Base-by-base conservation (phyloP, 2,113 vertebrate genomes). In the Syngnathus typhle region DNA sequence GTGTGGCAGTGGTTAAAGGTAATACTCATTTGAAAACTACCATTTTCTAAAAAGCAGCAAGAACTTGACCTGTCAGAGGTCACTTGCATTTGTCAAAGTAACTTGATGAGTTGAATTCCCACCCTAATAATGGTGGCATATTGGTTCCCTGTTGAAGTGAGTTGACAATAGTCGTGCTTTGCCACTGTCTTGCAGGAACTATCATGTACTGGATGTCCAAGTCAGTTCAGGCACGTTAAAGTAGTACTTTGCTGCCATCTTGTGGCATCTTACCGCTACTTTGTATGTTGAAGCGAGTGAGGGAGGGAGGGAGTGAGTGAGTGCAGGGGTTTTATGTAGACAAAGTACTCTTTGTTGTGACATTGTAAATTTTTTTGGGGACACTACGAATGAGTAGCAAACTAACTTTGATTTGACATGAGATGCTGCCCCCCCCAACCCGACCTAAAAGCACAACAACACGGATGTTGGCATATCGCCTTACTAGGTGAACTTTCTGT, bases 401-500 rank as follows among this genome's bases (percentile, higher is more conserved):
- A 11, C 21, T 6, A 13, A 23, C 18, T 37, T 59, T 58, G 6
- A 38, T 36, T 59, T 59, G 2, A 37, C 16, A 38, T 59, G 1
- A 38, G 38, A 18, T 37, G 15, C 11, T 1, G 10, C 19, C 27
- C 3, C 39, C 43, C 36, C 6, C 37, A 18, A n/a, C 7, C 27
- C 15, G 1, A 8, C 44, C 46, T 37, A 64, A 23, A 7, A 19
- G 41, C 38, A 52, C 15, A 7, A 64, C 52, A 36, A 13, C 60
- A 60, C 55, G 21, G 49, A 27, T 68, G 49, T 66, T n/a, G 18
- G 46, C 32, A 60, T 67, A 23, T 79, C 65, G 7, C 21, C 21
- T 79, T 76, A 49, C 70, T 79, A 84, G 78, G 80, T 82, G 70
- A 84, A 68, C 60, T 52, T 80, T 64, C 54, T 79, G 76, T 71